These are phyloP conservation scores for Eudyptes chrysolophus DNA, from an alignment of 2,113 vertebrate genomes.

Conservation along the genomic window DNA sequence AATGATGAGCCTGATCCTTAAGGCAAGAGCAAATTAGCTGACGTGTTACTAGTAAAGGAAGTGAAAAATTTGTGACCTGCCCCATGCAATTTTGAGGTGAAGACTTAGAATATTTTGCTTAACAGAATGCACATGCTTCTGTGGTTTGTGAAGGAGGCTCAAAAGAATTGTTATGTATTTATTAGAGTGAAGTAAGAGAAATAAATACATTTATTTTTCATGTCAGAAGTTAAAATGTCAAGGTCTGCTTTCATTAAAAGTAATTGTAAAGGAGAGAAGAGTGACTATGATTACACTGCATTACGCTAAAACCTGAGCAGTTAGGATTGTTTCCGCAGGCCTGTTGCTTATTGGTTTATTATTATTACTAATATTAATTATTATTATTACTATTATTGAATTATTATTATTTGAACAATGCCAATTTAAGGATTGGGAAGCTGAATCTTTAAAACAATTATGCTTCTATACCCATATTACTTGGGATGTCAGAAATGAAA, in stretches of 20 bases:
- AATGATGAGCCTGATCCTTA: neutral
- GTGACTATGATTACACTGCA: neutral
- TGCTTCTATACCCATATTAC: neutral
- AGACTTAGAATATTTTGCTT: neutral
- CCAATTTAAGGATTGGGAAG: neutral
- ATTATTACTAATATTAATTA: neutral
- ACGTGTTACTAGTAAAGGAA: neutral
- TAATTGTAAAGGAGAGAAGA: neutral
- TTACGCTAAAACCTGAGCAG: neutral
- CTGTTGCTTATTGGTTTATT: neutral
- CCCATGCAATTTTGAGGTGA: neutral
- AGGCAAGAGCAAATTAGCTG: constrained; percentile 12
- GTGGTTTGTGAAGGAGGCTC: neutral
- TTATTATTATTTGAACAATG: neutral
- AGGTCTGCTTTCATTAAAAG: neutral
- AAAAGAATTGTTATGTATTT: neutral
- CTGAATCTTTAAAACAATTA: neutral
- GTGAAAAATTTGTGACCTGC: neutral
- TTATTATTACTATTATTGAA: neutral
- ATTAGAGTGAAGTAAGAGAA: neutral
- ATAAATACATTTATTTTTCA: neutral
- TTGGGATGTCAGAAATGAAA: neutral
- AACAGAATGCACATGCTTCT: neutral
- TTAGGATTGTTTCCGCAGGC: neutral
- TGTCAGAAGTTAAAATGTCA: neutral